These are phyloP conservation scores for Avahi laniger DNA, from an alignment of 2,797 vertebrate genomes.

Conservation along the genomic window DNA sequence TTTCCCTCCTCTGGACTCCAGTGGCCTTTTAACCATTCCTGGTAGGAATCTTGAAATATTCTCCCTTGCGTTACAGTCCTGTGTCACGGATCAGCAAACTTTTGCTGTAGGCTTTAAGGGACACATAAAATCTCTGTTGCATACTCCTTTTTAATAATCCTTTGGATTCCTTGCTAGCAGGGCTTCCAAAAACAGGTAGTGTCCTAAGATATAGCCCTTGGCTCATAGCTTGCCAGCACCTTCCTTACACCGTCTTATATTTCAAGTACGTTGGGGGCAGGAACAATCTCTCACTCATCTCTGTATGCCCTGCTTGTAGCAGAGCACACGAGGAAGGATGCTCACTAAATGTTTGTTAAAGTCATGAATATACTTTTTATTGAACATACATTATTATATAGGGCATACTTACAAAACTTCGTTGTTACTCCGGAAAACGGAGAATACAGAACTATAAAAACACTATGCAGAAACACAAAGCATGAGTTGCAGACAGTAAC, in stretches of 20 bases:
- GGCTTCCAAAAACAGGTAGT: neutral
- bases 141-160: neutral
- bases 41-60: neutral
- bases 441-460: neutral
- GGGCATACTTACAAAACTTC: neutral
- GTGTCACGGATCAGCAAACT: neutral
- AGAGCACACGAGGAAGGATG: neutral
- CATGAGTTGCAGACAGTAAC: neutral
- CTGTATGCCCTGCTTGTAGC: neutral
- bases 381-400: neutral
- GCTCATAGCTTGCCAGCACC: neutral
- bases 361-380: neutral
- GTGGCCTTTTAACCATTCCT: neutral
- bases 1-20: neutral
- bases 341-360: neutral
- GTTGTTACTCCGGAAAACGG: neutral
- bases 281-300: neutral
- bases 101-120: neutral
- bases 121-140: neutral
- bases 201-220: neutral
- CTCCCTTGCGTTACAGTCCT: neutral
- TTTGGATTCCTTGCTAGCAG: neutral
- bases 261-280: neutral
- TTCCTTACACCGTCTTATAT: neutral
- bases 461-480: neutral